phyloP scores from a whole-genome alignment of 2,797 vertebrate genomes.

The Glyptemys insculpta region DNA sequence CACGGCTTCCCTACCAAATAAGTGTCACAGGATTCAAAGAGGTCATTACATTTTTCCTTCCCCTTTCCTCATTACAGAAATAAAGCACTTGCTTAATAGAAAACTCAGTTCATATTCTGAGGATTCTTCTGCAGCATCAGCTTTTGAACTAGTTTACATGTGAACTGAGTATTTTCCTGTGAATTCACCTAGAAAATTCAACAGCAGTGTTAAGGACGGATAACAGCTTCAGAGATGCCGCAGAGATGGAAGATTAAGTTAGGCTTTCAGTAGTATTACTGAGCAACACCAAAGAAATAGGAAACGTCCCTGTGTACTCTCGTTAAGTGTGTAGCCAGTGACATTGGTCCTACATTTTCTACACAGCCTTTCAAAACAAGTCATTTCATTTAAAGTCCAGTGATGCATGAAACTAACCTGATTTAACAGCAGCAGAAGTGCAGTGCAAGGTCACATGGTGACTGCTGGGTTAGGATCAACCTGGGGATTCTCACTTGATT shows the following conservation, averaged over 20 bases:
- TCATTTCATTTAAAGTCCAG: conserved; percentile 64
- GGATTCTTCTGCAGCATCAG: not conserved
- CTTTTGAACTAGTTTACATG: not conserved
- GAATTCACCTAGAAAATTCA: conserved; percentile 34
- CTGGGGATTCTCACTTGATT: not conserved
- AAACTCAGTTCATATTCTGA: not conserved
- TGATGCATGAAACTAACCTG: conserved; percentile 45
- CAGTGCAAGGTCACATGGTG: not conserved
- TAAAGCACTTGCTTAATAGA: not conserved
- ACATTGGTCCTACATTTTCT: not conserved
- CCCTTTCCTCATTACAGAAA: not conserved
- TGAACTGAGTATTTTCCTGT: not conserved
- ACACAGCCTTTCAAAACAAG: conserved; percentile 4
- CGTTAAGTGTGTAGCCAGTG: conserved; percentile 54
- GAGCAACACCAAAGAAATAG: not conserved
- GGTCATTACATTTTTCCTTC: not conserved
- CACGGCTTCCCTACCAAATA: not conserved
- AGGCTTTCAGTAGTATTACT: not conserved
- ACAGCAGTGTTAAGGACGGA: not conserved
- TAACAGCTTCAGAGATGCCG: not conserved
- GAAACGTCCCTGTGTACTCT: not conserved
- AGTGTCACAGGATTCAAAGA: too few relatives aligned
- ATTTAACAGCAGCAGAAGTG: conserved; percentile 19
- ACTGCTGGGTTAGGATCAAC: not conserved
- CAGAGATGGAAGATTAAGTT: conserved; percentile 5